These are phyloP conservation scores for Halictus rubicundus DNA, from an alignment of 1,140 invertebrate species.

Conservation along the genomic window DNA sequence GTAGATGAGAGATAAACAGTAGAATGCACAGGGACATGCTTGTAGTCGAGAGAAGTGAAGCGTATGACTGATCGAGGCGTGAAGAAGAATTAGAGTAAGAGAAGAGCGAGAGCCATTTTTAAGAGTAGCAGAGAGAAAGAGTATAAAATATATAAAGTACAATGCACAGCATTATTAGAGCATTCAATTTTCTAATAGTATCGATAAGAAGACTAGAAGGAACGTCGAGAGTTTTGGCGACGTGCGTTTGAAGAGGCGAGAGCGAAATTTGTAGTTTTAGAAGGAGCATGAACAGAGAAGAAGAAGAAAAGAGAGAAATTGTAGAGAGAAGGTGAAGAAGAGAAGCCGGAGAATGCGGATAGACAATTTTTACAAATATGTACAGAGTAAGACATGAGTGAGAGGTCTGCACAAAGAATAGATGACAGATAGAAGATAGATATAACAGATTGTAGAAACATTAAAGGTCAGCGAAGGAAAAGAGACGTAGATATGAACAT, in stretches of 20 bases:
- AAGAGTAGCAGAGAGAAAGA: neutral
- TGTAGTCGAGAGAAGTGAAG: neutral
- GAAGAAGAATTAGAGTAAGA: too few relatives aligned
- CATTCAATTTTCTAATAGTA: neutral
- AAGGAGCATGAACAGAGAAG: neutral
- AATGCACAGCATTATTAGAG: conserved; percentile 22
- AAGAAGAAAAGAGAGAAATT: neutral
- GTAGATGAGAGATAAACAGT: conserved; percentile 16
- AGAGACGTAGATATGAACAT: too few relatives aligned
- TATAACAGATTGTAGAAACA: too few relatives aligned
- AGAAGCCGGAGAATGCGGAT: conserved; percentile 20
- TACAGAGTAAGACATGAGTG: conserved; percentile 27
- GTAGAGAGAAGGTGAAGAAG: neutral
- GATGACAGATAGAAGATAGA: too few relatives aligned
- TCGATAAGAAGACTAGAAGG: conserved; percentile 2
- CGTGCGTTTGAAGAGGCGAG: neutral
- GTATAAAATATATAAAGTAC: neutral
- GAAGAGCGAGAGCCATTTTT: neutral
- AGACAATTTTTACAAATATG: conserved; percentile 18
- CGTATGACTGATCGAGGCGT: neutral
- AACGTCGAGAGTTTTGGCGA: neutral
- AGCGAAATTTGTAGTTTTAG: neutral
- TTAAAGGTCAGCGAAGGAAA: too few relatives aligned
- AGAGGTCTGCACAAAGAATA: conserved; percentile 1
- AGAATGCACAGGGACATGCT: neutral